Conservation (phyloP, 2,888 invertebrate species). For the Pyrrhia umbra region DNA sequence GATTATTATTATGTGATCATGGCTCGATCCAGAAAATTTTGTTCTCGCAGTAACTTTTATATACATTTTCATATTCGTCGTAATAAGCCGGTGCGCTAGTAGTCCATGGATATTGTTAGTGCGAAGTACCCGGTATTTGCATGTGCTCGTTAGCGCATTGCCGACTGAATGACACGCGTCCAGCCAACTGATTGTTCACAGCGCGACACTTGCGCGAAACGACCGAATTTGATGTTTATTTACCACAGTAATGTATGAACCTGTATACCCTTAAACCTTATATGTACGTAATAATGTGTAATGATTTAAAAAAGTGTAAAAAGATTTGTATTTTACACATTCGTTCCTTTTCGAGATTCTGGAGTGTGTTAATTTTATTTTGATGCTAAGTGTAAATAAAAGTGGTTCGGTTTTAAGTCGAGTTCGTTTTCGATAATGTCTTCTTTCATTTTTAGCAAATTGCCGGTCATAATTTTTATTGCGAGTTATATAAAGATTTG, state of each 20-base stretch:
- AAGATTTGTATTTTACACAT: conserved; percentile 39
- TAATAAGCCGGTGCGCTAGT: conserved; percentile 62
- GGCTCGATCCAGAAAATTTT: not conserved
- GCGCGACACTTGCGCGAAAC: conserved; percentile 58
- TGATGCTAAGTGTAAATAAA: conserved; percentile 26
- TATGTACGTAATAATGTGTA: conserved; percentile 62
- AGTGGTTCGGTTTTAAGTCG: conserved; percentile 6
- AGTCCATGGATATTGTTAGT: conserved; percentile 83
- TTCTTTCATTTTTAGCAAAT: conserved; percentile 36
- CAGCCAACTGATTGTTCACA: conserved; percentile 77
- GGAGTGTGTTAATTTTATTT: conserved; percentile 39
- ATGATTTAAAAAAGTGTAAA: conserved; percentile 59
- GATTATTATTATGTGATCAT: too few relatives aligned
- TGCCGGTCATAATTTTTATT: conserved; percentile 28
- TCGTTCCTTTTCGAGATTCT: conserved; percentile 16
- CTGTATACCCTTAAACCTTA: conserved; percentile 62
- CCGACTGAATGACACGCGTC: conserved; percentile 84
- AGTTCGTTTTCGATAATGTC: conserved; percentile 34
- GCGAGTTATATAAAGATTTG: not conserved
- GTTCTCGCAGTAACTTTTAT: not conserved
- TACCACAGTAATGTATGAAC: conserved; percentile 56
- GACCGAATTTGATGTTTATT: conserved; percentile 71
- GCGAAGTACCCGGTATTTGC: conserved; percentile 81
- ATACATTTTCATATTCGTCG: conserved; percentile 61
- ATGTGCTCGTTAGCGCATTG: conserved; percentile 89